These are phyloP conservation scores for Apodemus sylvaticus DNA, from an alignment of 2,113 vertebrate species.

Conservation along the genomic window DNA sequence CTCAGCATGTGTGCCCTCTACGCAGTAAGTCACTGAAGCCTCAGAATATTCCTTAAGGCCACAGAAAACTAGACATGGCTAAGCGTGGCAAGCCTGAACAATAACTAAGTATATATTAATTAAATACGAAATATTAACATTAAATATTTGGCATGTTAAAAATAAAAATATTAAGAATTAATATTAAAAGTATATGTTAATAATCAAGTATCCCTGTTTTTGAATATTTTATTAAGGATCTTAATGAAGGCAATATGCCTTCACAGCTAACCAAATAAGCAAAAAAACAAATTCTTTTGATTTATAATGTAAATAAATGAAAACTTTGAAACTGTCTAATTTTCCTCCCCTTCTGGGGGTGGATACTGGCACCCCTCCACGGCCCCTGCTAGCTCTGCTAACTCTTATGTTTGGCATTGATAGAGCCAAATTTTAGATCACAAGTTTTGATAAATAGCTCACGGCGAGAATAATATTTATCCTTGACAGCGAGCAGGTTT, in stretches of 20 bases:
- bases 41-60: not conserved
- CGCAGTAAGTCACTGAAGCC: not conserved
- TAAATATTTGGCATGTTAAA: no score
- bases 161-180: no score
- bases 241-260: constrained; percentile 28
- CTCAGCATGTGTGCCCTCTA: accelerated
- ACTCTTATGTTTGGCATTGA: constrained; percentile 18
- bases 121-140: no score
- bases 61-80: not conserved
- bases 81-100: not conserved
- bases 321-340: constrained; percentile 62
- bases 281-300: constrained; percentile 63
- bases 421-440: constrained; percentile 60
- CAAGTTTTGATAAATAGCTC: constrained; percentile 53
- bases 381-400: constrained; percentile 32
- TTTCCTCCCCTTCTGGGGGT: constrained; percentile 11
- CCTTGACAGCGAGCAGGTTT: not conserved
- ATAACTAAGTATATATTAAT: not conserved
- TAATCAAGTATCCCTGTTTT: constrained; percentile 43
- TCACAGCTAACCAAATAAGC: constrained; percentile 66
- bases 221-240: constrained; percentile 4
- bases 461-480: constrained; percentile 39
- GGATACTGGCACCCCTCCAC: constrained; percentile 13
- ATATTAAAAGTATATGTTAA: not conserved
- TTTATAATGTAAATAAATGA: constrained; percentile 69